Base-by-base conservation (phyloP, 2,888 invertebrate species). In the Apomyelois bistriatella region DNA sequence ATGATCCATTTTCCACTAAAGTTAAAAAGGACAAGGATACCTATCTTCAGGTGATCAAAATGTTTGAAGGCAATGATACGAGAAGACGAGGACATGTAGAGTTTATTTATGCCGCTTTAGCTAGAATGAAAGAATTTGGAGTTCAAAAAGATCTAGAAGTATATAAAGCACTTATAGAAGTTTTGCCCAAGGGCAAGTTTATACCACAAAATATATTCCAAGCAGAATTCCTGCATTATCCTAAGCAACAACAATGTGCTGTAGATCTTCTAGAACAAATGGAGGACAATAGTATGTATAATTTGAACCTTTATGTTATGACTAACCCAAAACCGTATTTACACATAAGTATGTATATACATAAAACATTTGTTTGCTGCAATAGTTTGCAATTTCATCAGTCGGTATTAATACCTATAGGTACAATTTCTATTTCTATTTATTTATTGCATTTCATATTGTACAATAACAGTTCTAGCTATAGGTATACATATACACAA, bases 191-290 rank as follows among this genome's bases (percentile, higher is more conserved):
- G 82, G 97, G 97, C 41, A 95, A 93, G 79, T 95, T 97, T 84
- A 93, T 98, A 59, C 94, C 99, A 0, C 85, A 85, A 35, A 98
- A 96, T 76, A 85, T 94, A 41, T 94, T 96, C 80, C 97, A 98
- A 91, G 93, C 94, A 0, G 97, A 98, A 80, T 96, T 98, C 68
- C 93, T 95, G 93, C 97, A 98, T 79, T 99, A 96, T 87, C 98
- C 98, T 0, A 96, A 96, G 76, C 99, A 99, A 72, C 99, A 99
- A 71, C 95, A 97, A 59, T 97, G 97, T 82, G 95, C 95, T 37
- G 93, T 98, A n/a, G 96, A 96, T 75, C 76, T 99, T 50, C 84
- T 99, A 22, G 95, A 96, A 66, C 95, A 98, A 90, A 99, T 99
- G 99, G 99, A 99, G 91, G 93, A 95, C 62, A 94, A 96, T 81